A percentile compares a stretch with the other conserved stretches of the same genome.
phyloP scores from a whole-genome alignment of 2,113 vertebrate genomes.

The Trinectes maculatus region DNA sequence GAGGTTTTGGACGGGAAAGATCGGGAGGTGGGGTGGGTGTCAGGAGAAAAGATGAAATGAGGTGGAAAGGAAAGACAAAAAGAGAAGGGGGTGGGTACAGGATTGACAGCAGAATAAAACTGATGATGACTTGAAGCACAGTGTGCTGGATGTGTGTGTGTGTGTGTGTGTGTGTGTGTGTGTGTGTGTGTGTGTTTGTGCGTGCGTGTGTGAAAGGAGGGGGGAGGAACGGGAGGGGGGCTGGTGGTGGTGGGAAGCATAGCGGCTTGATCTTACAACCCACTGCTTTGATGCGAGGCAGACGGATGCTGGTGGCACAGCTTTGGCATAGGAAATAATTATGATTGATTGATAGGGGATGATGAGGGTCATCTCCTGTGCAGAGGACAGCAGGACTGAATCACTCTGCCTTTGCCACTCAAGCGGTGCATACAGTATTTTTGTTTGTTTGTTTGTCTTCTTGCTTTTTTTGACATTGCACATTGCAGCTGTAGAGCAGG shows the following conservation, averaged over 20 bases:
- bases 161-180: too few relatives aligned
- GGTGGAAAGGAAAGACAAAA: conserved; percentile 25
- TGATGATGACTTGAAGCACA: conserved; percentile 30
- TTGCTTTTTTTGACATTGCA: conserved; percentile 11
- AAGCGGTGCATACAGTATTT: too few relatives aligned
- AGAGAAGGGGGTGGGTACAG: neutral
- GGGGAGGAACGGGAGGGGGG: conserved; percentile 1
- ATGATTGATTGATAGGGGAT: conserved; percentile 52
- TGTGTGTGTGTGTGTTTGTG: too few relatives aligned
- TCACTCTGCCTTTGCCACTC: too few relatives aligned
- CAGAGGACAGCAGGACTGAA: conserved; percentile 44
- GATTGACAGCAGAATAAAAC: conserved; percentile 20
- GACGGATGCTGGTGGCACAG: conserved; percentile 52
- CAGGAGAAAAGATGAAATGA: conserved; percentile 25
- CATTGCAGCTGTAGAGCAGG: conserved; percentile 14
- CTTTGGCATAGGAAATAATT: conserved; percentile 52
- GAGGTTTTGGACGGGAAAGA: conserved; percentile 33
- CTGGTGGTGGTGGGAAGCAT: neutral
- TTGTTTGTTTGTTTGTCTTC: too few relatives aligned
- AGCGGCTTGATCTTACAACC: conserved; percentile 19
- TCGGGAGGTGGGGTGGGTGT: conserved; percentile 30
- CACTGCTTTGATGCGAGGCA: conserved; percentile 4
- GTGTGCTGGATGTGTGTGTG: conserved; percentile 2
- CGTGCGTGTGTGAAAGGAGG: conserved; percentile 5
- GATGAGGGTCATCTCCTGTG: conserved; percentile 59